Percentiles rank a stretch among this genome's conserved stretches.
Evolutionary conservation across 1,140 invertebrate species (phyloP).

Genomic region (Zaprionus lachaisei): DNA sequence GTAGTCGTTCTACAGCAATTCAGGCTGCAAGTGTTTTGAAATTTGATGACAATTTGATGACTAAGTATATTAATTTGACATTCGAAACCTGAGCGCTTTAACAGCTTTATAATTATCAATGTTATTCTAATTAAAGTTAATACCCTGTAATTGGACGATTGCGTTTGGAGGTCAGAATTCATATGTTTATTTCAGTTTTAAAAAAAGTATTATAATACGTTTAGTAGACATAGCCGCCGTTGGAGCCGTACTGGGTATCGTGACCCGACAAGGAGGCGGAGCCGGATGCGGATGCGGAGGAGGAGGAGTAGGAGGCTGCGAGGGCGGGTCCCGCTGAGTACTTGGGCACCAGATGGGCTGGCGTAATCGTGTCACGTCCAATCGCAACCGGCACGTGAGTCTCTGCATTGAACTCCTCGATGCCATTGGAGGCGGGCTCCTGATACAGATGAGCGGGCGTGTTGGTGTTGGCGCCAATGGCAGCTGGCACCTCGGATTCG

Average conservation of each 20-base stretch:
- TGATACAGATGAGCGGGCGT: constrained; percentile 51
- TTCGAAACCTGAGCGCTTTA: constrained; percentile 4
- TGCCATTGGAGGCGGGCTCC: constrained; percentile 63
- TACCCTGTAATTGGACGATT: constrained; percentile 15
- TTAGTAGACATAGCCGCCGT: constrained; percentile 73
- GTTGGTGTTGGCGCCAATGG: constrained; percentile 39
- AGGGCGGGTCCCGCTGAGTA: constrained; percentile 15
- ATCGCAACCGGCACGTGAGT: constrained; percentile 58
- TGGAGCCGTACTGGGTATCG: constrained; percentile 66
- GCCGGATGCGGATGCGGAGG: background rate
- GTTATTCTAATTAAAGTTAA: constrained; percentile 18
- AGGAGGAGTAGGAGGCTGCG: background rate
- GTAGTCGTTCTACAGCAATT: background rate
- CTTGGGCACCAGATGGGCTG: constrained; percentile 37
- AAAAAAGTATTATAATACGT: background rate
- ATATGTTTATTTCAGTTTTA: background rate
- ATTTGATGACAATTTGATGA: constrained; percentile 1
- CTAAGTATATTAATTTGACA: constrained; percentile 23
- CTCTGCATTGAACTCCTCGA: constrained; percentile 64
- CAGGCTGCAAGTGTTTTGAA: background rate
- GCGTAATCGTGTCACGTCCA: constrained; percentile 57
- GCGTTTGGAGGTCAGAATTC: background rate
- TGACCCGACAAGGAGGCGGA: background rate
- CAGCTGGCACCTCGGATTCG: constrained; percentile 2
- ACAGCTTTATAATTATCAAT: constrained; percentile 6